Evolutionary conservation across 2,797 vertebrate species (phyloP).

Genomic region (Lophius americanus): DNA sequence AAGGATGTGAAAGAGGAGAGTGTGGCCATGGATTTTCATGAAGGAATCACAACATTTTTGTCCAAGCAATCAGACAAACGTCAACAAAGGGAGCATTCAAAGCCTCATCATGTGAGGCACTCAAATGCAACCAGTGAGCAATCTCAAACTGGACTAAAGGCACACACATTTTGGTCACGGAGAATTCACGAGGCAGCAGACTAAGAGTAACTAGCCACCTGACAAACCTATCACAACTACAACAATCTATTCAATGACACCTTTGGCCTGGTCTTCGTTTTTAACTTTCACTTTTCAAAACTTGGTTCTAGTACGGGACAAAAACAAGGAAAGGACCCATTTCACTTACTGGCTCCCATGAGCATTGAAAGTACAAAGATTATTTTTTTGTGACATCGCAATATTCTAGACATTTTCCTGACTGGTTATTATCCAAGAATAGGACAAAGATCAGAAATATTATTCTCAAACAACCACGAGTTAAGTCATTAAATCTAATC

Average conservation of each 20-base stretch:
- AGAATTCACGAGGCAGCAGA: background rate
- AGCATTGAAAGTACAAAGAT: conserved; percentile 8
- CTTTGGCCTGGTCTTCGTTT: no score
- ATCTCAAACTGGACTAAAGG: background rate
- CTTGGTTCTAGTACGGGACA: background rate
- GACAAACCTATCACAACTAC: no score
- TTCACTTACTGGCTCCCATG: background rate
- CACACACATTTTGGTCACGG: conserved; percentile 1
- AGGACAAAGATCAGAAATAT: background rate
- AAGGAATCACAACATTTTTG: conserved; percentile 24
- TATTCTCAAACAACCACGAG: background rate
- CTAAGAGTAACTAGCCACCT: background rate
- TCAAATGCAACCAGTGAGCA: conserved; percentile 28
- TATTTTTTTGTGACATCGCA: conserved; percentile 2
- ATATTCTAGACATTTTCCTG: background rate
- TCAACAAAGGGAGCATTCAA: conserved; percentile 10
- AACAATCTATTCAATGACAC: no score
- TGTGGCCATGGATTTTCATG: conserved; percentile 35
- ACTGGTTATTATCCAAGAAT: background rate
- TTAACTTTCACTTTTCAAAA: background rate
- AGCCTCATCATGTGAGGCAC: conserved; percentile 23
- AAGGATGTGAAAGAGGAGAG: conserved; percentile 15
- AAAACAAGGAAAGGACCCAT: background rate
- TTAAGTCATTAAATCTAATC: background rate
- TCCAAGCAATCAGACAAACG: conserved; percentile 25